These are phyloP conservation scores for Acanthisitta chloris DNA, from an alignment of 2,113 vertebrate genomes.

Conservation along the genomic window DNA sequence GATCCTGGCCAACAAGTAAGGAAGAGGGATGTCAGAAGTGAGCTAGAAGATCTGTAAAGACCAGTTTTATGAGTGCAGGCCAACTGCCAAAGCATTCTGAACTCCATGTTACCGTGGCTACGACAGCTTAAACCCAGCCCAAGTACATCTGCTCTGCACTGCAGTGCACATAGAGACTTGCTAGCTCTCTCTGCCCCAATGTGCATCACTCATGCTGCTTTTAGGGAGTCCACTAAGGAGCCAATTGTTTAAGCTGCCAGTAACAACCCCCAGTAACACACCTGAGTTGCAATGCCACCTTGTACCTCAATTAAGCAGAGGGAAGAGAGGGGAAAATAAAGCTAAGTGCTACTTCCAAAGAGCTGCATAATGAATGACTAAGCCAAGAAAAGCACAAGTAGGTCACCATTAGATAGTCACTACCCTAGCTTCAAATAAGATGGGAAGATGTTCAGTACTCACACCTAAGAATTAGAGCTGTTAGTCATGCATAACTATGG, in stretches of 20 bases:
- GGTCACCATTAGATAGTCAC: background rate
- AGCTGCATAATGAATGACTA: background rate
- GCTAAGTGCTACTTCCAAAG: background rate
- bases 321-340: background rate
- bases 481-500: background rate
- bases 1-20: background rate
- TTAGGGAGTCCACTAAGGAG: background rate
- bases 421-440: background rate
- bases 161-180: background rate
- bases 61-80: background rate
- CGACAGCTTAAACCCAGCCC: background rate
- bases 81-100: slow-evolving; percentile 10
- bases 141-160: background rate
- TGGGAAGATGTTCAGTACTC: background rate
- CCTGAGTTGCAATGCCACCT: background rate
- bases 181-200: background rate
- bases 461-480: background rate
- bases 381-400: background rate
- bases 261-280: background rate
- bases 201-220: accelerated
- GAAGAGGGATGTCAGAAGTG: background rate
- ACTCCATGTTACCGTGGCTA: background rate
- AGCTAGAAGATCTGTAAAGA: background rate
- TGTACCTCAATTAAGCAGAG: background rate
- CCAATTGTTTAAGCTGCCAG: background rate